Evolutionary conservation across 2,888 invertebrate species (phyloP).

Genomic region (Luffia ferchaultella): DNA sequence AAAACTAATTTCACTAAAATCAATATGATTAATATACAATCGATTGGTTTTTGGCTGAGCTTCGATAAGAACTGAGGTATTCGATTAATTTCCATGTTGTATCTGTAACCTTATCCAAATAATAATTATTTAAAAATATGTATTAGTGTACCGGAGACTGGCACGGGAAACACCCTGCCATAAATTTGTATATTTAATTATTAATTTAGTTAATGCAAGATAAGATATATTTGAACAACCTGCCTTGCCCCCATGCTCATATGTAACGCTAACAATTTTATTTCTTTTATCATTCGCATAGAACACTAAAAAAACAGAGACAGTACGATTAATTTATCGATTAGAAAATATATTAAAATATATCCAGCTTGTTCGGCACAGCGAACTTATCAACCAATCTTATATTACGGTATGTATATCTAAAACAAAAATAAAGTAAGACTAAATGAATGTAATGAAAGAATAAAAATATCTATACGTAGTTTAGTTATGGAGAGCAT

Average conservation of each 20-base stretch:
- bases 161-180: slow-evolving; percentile 20
- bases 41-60: background rate
- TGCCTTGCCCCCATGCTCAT: slow-evolving; percentile 46
- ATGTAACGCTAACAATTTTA: slow-evolving; percentile 57
- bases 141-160: background rate
- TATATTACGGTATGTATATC: too few relatives aligned
- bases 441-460: too few relatives aligned
- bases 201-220: slow-evolving; percentile 54
- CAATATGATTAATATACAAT: background rate
- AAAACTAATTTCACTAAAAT: background rate
- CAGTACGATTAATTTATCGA: too few relatives aligned
- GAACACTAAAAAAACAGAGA: too few relatives aligned
- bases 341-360: too few relatives aligned
- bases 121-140: slow-evolving; percentile 3
- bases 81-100: background rate
- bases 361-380: too few relatives aligned
- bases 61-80: background rate
- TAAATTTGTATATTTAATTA: slow-evolving; percentile 63
- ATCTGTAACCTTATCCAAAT: background rate
- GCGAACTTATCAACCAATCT: too few relatives aligned
- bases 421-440: too few relatives aligned
- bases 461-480: too few relatives aligned
- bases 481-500: too few relatives aligned
- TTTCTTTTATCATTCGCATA: slow-evolving; percentile 53
- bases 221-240: slow-evolving; percentile 58